phyloP scores from a whole-genome alignment of 2,888 invertebrate species.

The Aporophyla lueneburgensis region DNA sequence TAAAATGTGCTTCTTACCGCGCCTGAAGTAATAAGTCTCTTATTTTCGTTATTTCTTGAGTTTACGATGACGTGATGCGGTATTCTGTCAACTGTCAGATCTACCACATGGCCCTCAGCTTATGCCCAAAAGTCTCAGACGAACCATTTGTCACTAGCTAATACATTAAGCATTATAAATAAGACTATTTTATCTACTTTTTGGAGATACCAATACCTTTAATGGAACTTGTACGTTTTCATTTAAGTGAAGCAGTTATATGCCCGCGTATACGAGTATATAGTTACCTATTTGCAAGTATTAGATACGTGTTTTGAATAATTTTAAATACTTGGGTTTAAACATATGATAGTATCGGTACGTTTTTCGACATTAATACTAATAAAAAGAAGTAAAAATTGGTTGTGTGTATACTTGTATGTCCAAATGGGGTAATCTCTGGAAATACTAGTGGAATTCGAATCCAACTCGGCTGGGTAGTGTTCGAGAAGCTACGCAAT shows the following conservation, averaged over 20 bases:
- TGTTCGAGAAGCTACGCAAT: too few species aligned
- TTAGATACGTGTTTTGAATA: constrained; percentile 40
- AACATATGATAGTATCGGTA: neutral
- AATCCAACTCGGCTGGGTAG: too few species aligned
- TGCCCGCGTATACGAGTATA: constrained; percentile 11
- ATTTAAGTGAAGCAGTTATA: constrained; percentile 40
- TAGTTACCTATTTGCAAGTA: constrained; percentile 37
- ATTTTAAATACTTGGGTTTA: neutral
- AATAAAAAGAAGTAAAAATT: too few species aligned
- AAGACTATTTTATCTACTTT: constrained; percentile 39
- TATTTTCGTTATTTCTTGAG: constrained; percentile 13
- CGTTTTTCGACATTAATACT: neutral
- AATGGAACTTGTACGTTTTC: constrained; percentile 41
- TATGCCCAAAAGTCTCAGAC: constrained; percentile 4
- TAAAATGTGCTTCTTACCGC: too few species aligned
- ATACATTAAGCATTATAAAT: constrained; percentile 56
- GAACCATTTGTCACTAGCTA: constrained; percentile 41
- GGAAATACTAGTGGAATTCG: too few species aligned
- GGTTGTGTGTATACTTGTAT: too few species aligned
- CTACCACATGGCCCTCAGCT: constrained; percentile 41
- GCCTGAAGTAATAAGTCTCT: neutral
- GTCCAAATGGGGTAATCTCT: too few species aligned
- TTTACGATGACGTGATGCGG: constrained; percentile 21
- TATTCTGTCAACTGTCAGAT: constrained; percentile 35
- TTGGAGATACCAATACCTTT: constrained; percentile 37